Percentiles rank a stretch among this genome's conserved stretches.
phyloP scores from a whole-genome alignment of 2,888 invertebrate genomes.

The Erpobdella octoculata region DNA sequence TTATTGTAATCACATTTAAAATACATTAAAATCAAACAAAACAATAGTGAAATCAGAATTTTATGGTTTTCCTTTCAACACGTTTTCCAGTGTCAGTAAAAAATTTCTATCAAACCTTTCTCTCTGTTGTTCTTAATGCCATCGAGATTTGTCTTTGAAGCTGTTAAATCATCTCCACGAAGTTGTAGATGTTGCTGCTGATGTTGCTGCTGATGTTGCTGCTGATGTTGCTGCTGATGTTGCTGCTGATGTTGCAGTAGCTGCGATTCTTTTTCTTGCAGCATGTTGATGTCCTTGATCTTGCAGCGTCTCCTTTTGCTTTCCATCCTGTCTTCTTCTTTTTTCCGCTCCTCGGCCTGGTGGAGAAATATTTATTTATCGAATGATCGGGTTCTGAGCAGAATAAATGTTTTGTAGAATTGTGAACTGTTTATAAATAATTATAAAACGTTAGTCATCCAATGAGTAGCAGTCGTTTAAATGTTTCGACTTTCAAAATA shows the following conservation, averaged over 20 bases:
- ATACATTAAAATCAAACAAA: too few relatives aligned
- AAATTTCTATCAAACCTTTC: slow-evolving; percentile 36
- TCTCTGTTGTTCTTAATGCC: slow-evolving; percentile 38
- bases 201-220: neutral
- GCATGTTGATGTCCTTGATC: slow-evolving; percentile 48
- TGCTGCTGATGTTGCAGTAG: slow-evolving; percentile 20
- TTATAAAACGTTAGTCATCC: too few relatives aligned
- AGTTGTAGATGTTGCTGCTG: neutral
- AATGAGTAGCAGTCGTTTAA: too few relatives aligned
- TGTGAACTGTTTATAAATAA: too few relatives aligned
- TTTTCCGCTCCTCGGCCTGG: slow-evolving; percentile 25
- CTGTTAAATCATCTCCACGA: slow-evolving; percentile 22
- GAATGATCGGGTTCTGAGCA: too few relatives aligned
- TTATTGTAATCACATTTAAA: too few relatives aligned
- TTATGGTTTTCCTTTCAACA: too few relatives aligned
- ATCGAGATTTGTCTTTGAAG: neutral
- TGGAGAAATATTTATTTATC: too few relatives aligned
- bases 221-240: neutral
- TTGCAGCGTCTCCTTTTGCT: slow-evolving; percentile 40
- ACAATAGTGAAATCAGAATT: too few relatives aligned
- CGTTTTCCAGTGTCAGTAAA: too few relatives aligned
- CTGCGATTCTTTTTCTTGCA: slow-evolving; percentile 21
- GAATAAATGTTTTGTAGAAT: too few relatives aligned
- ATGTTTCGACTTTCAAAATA: too few relatives aligned
- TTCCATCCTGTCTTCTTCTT: slow-evolving; percentile 28